These are phyloP conservation scores for Petroica traversi DNA, from an alignment of 2,113 vertebrate species.

Conservation along the genomic window DNA sequence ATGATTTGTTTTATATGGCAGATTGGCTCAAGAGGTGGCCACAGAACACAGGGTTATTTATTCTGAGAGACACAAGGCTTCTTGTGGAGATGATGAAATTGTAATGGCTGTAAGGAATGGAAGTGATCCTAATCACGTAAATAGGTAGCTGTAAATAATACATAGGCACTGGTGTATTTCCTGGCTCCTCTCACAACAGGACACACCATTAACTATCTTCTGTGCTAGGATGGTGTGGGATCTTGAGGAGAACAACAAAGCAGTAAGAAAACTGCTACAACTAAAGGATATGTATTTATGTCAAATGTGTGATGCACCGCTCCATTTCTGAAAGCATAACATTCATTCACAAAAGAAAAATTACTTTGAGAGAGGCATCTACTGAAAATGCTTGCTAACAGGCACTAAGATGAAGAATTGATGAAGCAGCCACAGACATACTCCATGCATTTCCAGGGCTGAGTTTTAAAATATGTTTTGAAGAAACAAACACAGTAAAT, in stretches of 20 bases:
- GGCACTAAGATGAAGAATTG: not conserved
- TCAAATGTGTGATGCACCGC: not conserved
- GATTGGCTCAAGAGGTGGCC: constrained; percentile 16
- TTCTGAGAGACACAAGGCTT: not conserved
- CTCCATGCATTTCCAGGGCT: not conserved
- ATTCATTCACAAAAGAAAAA: not conserved
- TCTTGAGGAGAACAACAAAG: not conserved
- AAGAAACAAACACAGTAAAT: not conserved
- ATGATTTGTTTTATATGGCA: not conserved
- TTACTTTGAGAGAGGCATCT: not conserved
- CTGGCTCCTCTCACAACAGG: not conserved
- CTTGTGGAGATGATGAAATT: constrained; percentile 17
- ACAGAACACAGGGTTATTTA: not conserved
- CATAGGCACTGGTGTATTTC: not conserved
- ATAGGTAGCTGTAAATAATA: constrained; percentile 40
- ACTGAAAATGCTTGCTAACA: not conserved
- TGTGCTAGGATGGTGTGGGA: not conserved
- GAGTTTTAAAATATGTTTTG: not conserved
- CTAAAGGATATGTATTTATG: not conserved
- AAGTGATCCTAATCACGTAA: not conserved
- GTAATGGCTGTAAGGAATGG: not conserved
- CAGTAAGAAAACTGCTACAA: not conserved
- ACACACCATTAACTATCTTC: not conserved
- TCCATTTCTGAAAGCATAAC: not conserved
- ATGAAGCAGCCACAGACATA: not conserved